phyloP scores from a whole-genome alignment of 2,113 vertebrate genomes.

The Callorhinus ursinus region DNA sequence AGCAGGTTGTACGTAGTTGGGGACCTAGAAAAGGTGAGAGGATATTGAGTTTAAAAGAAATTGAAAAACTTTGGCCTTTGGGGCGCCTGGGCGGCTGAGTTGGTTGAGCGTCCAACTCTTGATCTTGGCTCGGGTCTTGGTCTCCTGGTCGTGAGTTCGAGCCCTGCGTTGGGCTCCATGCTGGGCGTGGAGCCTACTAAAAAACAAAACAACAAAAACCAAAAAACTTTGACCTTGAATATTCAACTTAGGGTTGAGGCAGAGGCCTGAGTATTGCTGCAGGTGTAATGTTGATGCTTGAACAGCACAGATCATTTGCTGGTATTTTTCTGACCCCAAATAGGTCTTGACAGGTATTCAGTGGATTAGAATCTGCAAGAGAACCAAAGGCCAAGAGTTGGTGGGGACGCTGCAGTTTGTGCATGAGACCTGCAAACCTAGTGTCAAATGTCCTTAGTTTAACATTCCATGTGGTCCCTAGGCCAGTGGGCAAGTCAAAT shows the following conservation, averaged over 20 bases:
- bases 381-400: slow-evolving; percentile 1
- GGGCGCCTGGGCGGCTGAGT: neutral
- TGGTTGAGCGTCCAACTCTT: neutral
- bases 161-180: neutral
- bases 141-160: neutral
- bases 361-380: neutral
- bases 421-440: neutral
- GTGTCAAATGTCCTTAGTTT: slow-evolving; percentile 7
- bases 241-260: neutral
- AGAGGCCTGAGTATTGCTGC: neutral
- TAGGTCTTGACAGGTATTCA: neutral
- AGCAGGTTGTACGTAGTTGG: neutral
- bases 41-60: neutral
- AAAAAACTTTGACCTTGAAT: neutral
- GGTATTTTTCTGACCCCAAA: neutral
- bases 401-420: neutral
- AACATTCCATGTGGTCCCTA: neutral
- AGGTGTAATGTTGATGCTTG: neutral
- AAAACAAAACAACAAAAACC: neutral
- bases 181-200: neutral
- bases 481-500: neutral
- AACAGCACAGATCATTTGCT: neutral
- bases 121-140: too few species aligned
- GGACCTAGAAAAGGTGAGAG: neutral
- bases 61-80: neutral